Conservation (phyloP, 1,140 invertebrate genomes). For the Zelostemma sp. region DNA sequence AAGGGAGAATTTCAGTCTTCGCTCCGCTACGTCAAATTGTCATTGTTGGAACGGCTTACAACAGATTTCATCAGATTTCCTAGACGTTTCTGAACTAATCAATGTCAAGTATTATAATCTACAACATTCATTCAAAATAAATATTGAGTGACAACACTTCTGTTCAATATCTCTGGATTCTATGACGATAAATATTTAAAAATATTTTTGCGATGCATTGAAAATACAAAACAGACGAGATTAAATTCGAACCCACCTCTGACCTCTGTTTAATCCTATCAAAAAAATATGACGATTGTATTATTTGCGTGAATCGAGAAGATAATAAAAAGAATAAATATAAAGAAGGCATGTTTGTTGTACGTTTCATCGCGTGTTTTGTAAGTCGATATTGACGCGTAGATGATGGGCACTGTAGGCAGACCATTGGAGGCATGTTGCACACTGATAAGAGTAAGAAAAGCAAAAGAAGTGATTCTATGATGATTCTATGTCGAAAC, state of each 20-base stretch:
- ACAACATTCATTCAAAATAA: no score
- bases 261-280: background rate
- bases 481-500: constrained; percentile 18
- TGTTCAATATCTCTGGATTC: no score
- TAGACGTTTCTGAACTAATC: no score
- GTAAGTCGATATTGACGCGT: constrained; percentile 17
- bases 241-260: background rate
- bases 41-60: no score
- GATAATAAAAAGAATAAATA: background rate
- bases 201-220: no score
- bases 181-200: no score
- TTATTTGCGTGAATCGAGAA: background rate
- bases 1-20: no score
- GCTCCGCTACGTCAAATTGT: no score
- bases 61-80: no score
- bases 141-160: no score
- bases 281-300: constrained; percentile 2
- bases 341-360: constrained; percentile 20
- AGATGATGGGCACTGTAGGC: background rate
- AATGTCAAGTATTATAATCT: no score
- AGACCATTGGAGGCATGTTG: background rate
- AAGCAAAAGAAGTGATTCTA: constrained; percentile 20
- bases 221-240: background rate
- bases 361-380: constrained; percentile 9
- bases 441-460: constrained; percentile 19